phyloP scores from a whole-genome alignment of 2,888 invertebrate species.

The Volucella inanis region DNA sequence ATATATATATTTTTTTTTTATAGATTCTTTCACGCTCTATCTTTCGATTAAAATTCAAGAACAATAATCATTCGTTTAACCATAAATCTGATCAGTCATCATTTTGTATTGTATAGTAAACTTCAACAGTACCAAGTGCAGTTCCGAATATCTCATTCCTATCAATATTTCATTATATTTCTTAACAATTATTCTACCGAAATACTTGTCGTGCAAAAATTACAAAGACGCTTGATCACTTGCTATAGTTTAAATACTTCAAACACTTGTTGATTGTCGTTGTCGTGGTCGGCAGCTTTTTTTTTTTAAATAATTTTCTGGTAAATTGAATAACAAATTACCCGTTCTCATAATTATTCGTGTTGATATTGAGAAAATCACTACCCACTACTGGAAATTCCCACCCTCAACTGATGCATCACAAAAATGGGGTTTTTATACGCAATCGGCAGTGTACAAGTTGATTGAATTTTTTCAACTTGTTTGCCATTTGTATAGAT shows the following conservation, averaged over 20 bases:
- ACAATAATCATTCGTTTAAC: no score
- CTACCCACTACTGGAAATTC: conserved; percentile 71
- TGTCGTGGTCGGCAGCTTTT: not conserved
- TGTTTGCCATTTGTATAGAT: conserved; percentile 6
- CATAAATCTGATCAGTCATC: no score
- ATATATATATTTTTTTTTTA: no score
- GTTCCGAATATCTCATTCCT: no score
- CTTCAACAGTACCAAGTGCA: no score
- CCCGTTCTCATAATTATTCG: not conserved
- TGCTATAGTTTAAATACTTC: not conserved
- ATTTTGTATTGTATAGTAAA: no score
- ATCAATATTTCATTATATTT: no score
- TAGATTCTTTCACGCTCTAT: no score
- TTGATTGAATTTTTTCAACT: conserved; percentile 45
- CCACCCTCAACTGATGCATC: conserved; percentile 75
- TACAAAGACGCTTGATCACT: not conserved
- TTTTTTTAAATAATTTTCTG: conserved; percentile 46
- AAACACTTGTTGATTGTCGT: not conserved
- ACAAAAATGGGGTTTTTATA: conserved; percentile 75
- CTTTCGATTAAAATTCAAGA: no score
- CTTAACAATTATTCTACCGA: no score
- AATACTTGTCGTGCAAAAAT: no score
- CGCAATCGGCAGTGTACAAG: conserved; percentile 67
- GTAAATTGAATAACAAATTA: conserved; percentile 43
- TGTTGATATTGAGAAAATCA: conserved; percentile 34